phyloP scores from a whole-genome alignment of 1,140 invertebrate genomes.

The Condylostylus longicornis region DNA sequence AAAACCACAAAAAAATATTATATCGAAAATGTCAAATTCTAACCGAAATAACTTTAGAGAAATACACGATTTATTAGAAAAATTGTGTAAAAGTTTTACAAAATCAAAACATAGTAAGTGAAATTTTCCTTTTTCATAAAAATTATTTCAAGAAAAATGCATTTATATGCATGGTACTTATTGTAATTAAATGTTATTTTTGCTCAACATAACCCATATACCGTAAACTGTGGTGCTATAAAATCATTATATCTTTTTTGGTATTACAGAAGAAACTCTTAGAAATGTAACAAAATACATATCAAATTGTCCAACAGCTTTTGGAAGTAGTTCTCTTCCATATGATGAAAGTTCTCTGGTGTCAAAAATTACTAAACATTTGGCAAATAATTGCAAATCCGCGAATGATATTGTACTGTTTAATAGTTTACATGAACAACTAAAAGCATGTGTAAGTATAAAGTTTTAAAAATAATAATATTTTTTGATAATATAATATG shows the following conservation, averaged over 20 bases:
- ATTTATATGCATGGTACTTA: background rate
- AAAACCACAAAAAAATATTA: no score
- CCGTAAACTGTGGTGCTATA: background rate
- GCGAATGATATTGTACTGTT: slow-evolving; percentile 7
- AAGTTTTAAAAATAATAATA: no score
- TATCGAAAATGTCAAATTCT: no score
- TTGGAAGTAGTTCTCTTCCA: slow-evolving; percentile 6
- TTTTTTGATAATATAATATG: no score
- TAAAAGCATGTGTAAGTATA: slow-evolving; percentile 11
- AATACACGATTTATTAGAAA: slow-evolving; percentile 10
- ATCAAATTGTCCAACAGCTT: slow-evolving; percentile 9
- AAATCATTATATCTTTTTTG: background rate
- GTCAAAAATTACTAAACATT: slow-evolving; percentile 11
- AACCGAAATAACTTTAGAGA: slow-evolving; percentile 9
- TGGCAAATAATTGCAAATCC: slow-evolving; percentile 5
- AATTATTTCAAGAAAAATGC: slow-evolving; percentile 2
- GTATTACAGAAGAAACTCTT: slow-evolving; percentile 11
- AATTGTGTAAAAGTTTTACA: slow-evolving; percentile 8
- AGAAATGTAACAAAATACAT: slow-evolving; percentile 16
- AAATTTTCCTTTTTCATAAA: background rate
- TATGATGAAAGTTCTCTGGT: slow-evolving; percentile 12
- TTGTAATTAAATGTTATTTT: background rate
- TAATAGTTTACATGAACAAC: slow-evolving; percentile 10
- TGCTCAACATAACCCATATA: background rate
- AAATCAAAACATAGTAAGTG: slow-evolving; percentile 10